A percentile compares a stretch with the other conserved stretches of the same genome.
phyloP scores from a whole-genome alignment of 2,113 vertebrate species.

The Bagarius yarrelli region DNA sequence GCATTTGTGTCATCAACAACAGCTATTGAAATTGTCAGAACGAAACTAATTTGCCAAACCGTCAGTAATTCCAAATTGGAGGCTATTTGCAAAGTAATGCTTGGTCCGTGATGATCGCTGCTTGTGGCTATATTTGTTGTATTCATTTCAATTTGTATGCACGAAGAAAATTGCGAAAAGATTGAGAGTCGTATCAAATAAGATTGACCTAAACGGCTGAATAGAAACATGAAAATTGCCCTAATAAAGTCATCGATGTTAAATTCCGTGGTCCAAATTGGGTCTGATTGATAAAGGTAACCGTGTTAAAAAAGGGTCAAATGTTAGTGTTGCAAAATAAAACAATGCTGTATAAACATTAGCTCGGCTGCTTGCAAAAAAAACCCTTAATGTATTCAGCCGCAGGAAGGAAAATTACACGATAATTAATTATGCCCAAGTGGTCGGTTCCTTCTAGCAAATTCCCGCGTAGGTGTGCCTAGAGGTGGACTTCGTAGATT shows the following conservation, averaged over 20 bases:
- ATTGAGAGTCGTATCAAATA: neutral
- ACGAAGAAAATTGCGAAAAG: neutral
- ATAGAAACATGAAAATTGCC: slow-evolving; percentile 4
- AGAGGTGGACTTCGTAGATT: neutral
- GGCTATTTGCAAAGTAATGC: neutral
- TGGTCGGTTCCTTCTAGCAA: neutral
- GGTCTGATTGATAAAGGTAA: neutral
- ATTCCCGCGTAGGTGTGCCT: neutral
- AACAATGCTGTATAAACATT: neutral
- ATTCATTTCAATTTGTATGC: neutral
- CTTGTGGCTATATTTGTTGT: slow-evolving; percentile 16
- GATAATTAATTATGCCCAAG: neutral
- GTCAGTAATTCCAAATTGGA: slow-evolving; percentile 6
- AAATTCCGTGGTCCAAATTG: neutral
- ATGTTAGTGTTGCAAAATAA: neutral
- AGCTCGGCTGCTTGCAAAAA: neutral
- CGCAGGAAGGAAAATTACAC: neutral
- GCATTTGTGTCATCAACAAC: neutral
- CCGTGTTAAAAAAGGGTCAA: neutral
- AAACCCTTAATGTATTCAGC: neutral
- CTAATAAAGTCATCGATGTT: neutral
- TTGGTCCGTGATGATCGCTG: neutral
- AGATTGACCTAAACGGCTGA: neutral
- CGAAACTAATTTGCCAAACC: slow-evolving; percentile 6
- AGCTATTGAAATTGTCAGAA: neutral